A percentile compares a stretch with the other conserved stretches of the same genome.
Conservation (phyloP, 2,113 vertebrate species). For the Pygoscelis adeliae region DNA sequence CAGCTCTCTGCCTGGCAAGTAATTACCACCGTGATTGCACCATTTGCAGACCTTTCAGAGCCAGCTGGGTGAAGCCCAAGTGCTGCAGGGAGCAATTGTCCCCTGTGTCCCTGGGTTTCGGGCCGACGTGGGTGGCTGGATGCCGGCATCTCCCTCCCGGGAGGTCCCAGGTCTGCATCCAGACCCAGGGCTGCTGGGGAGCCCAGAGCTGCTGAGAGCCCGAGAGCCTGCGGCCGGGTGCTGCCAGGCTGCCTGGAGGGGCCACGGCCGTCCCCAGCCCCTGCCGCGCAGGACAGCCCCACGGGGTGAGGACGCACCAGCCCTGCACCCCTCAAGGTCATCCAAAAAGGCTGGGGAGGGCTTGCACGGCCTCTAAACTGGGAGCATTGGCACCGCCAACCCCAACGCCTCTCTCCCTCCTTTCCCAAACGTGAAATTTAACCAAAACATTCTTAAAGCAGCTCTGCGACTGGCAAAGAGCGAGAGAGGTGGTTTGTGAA, state of each 20-base stretch:
- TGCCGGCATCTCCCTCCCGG: fast-evolving
- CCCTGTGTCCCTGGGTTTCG: fast-evolving
- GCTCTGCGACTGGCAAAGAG: not conserved
- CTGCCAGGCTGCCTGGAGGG: not conserved
- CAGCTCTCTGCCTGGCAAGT: not conserved
- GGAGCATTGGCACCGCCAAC: not conserved
- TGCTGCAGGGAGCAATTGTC: not conserved
- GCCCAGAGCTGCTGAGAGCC: fast-evolving
- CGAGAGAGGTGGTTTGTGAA: not conserved
- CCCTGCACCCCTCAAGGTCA: not conserved
- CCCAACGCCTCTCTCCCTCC: not conserved
- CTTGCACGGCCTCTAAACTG: fast-evolving
- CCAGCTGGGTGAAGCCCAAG: not conserved
- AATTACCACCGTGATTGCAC: not conserved
- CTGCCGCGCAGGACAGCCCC: fast-evolving
- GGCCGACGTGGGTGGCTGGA: not conserved
- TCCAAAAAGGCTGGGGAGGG: not conserved
- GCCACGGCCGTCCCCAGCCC: fast-evolving
- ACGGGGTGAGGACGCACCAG: no score
- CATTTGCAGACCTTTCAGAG: not conserved
- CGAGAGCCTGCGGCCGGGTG: fast-evolving
- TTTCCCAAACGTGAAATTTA: not conserved
- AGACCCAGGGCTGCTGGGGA: not conserved
- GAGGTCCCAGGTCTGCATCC: fast-evolving
- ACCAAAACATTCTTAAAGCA: not conserved